Percentiles rank a stretch among this genome's conserved stretches.
Conservation (phyloP, 2,888 invertebrate species). For the Tenthredo mesomela region DNA sequence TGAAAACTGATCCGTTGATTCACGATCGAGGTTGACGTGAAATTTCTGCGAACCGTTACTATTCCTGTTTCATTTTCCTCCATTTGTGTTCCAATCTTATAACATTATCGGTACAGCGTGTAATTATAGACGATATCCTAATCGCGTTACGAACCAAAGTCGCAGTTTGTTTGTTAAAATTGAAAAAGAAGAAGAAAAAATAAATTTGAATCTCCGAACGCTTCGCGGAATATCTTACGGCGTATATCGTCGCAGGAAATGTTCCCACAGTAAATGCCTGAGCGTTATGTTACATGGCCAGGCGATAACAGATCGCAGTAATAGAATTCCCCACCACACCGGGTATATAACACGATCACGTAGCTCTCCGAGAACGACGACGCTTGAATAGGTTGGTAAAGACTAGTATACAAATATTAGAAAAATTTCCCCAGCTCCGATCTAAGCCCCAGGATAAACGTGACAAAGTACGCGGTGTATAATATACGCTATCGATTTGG, state of each 20-base stretch:
- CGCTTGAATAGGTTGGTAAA: background rate
- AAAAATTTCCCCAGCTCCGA: background rate
- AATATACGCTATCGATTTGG: background rate
- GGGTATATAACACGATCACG: background rate
- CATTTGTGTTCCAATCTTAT: too few relatives aligned
- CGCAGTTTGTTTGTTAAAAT: background rate
- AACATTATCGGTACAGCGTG: background rate
- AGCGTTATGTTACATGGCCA: conserved; percentile 28
- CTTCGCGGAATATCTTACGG: conserved; percentile 6
- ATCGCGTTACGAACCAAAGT: background rate
- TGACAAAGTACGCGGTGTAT: background rate
- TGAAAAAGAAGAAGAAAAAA: background rate
- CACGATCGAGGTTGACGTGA: background rate
- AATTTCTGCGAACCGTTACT: background rate
- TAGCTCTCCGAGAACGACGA: background rate
- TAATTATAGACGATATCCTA: background rate
- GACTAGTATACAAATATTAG: background rate
- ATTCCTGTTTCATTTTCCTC: background rate
- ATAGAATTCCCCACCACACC: background rate
- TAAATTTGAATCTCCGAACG: conserved; percentile 11
- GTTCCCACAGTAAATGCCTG: conserved; percentile 35
- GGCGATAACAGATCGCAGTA: conserved; percentile 43
- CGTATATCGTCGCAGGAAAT: conserved; percentile 15
- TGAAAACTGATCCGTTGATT: background rate
- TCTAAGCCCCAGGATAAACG: background rate